Percentiles rank a stretch among this genome's conserved stretches.
These are phyloP conservation scores for Drosophila anceps DNA, from an alignment of 2,888 invertebrate genomes.

Conservation along the genomic window DNA sequence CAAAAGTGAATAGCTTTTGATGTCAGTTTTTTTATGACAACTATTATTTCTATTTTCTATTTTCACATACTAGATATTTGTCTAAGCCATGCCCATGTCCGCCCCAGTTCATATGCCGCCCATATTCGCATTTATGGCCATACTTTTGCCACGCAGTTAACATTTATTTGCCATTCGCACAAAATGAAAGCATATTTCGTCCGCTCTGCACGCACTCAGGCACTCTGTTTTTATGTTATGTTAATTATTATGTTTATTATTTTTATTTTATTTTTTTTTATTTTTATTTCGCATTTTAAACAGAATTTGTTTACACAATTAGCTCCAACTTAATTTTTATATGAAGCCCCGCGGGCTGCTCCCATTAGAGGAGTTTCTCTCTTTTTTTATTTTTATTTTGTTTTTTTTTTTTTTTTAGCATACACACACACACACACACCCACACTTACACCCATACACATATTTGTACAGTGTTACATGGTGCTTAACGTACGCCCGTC, in stretches of 20 bases:
- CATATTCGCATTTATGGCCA: conserved; percentile 3
- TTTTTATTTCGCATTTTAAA: not conserved
- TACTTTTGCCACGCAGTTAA: conserved; percentile 7
- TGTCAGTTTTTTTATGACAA: not conserved
- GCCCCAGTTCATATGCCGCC: not conserved
- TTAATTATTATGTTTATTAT: conserved; percentile 2
- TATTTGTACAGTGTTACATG: conserved; percentile 9
- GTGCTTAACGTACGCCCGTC: conserved; percentile 5
- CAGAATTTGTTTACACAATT: conserved; percentile 16
- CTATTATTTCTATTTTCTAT: conserved; percentile 5
- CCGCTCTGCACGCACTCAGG: conserved; percentile 2
- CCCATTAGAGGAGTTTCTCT: not conserved
- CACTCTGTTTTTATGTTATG: conserved; percentile 6
- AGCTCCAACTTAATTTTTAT: conserved; percentile 19
- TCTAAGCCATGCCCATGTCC: not conserved
- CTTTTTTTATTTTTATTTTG: not conserved
- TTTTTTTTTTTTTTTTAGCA: not conserved
- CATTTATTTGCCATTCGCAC: conserved; percentile 21
- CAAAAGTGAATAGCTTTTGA: not conserved
- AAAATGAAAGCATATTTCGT: not conserved
- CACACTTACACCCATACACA: no score
- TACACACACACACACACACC: not conserved
- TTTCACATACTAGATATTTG: not conserved
- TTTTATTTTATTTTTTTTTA: conserved; percentile 1
- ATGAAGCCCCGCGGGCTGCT: conserved; percentile 1